A percentile compares a stretch with the other conserved stretches of the same genome.
Conservation (phyloP, 1,140 invertebrate genomes). For the Drosophila bipectinata region DNA sequence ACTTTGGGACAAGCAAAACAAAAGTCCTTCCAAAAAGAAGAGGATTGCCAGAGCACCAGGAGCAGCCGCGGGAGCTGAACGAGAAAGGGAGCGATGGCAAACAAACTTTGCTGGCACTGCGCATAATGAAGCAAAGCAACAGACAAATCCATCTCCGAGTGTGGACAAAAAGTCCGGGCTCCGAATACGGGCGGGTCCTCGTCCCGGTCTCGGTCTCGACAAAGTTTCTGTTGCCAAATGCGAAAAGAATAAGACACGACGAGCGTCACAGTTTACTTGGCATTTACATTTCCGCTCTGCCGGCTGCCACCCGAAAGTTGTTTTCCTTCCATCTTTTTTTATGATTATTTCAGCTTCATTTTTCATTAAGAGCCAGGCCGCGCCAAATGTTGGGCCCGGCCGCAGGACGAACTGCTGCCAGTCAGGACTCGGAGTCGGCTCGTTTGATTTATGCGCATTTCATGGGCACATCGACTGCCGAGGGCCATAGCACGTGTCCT, state of each 20-base stretch:
- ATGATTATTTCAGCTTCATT: constrained; percentile 75
- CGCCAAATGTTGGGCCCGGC: constrained; percentile 54
- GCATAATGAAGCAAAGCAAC: constrained; percentile 69
- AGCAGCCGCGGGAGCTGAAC: neutral
- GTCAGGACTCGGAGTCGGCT: constrained; percentile 7
- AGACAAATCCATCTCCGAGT: constrained; percentile 77
- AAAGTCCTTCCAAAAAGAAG: constrained; percentile 30
- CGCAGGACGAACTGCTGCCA: constrained; percentile 14
- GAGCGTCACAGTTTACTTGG: constrained; percentile 67
- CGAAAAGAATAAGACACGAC: constrained; percentile 65
- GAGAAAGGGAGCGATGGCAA: constrained; percentile 13
- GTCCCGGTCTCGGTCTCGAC: constrained; percentile 2
- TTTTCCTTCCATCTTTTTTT: constrained; percentile 52
- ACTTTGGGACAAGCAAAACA: constrained; percentile 63
- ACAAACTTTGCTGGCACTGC: constrained; percentile 67
- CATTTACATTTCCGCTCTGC: constrained; percentile 65
- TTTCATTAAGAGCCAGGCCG: constrained; percentile 69
- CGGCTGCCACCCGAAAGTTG: constrained; percentile 37
- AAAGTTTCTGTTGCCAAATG: constrained; percentile 74
- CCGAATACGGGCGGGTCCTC: constrained; percentile 9
- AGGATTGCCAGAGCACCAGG: constrained; percentile 1
- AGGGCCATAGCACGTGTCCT: constrained; percentile 40
- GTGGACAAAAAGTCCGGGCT: constrained; percentile 58
- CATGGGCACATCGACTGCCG: constrained; percentile 48
- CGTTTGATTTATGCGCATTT: constrained; percentile 71